A percentile compares a stretch with the other conserved stretches of the same genome.
Evolutionary conservation across 2,113 vertebrate genomes (phyloP).

Genomic region (Probosciger aterrimus): DNA sequence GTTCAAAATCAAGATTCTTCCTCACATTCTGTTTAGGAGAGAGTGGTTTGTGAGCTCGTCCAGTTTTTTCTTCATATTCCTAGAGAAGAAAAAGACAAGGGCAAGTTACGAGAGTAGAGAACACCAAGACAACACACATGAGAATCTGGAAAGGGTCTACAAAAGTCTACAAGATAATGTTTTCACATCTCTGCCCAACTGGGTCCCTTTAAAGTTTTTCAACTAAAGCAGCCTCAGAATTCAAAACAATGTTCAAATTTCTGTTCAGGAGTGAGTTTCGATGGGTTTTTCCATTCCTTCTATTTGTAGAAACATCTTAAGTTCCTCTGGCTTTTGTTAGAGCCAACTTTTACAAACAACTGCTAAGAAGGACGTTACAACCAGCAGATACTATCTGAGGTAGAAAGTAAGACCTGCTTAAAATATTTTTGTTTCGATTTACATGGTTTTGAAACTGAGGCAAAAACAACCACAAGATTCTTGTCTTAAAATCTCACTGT

Average conservation of each 20-base stretch:
- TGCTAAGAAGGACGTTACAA: background rate
- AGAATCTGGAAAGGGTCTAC: background rate
- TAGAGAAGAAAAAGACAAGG: constrained; percentile 48
- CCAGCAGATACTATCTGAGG: background rate
- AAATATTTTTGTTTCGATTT: background rate
- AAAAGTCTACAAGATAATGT: background rate
- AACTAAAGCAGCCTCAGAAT: background rate
- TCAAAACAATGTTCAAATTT: background rate
- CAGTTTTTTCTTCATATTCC: constrained; percentile 95
- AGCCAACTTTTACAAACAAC: background rate
- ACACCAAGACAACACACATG: background rate
- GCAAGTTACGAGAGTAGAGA: background rate
- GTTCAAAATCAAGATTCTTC: constrained; percentile 93
- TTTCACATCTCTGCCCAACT: background rate
- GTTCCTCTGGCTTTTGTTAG: background rate
- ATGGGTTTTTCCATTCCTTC: background rate
- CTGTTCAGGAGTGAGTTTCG: background rate
- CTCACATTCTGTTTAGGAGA: constrained; percentile 91
- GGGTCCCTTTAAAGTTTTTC: background rate
- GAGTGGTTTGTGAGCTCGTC: constrained; percentile 79
- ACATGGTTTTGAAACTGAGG: background rate
- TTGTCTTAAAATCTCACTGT: background rate
- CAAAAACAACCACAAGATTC: background rate
- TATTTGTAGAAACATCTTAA: background rate
- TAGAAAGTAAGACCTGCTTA: background rate